Conservation (phyloP, 2,113 vertebrate species). For the Hucho hucho region DNA sequence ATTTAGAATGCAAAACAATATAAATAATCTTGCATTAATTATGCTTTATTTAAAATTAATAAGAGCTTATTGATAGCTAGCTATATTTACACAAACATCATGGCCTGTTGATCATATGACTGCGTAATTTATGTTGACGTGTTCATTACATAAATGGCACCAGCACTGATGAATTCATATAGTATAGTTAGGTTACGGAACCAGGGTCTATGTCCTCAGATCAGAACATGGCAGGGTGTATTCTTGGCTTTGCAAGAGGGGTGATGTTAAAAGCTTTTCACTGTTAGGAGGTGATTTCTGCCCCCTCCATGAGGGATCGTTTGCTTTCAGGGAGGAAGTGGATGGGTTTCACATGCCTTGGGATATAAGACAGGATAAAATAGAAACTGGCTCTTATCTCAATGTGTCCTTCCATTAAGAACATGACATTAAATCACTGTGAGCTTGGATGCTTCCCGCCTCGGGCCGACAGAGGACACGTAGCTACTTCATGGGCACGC, state of each 20-base stretch:
- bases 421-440: constrained; percentile 48
- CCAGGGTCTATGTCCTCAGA: constrained; percentile 1
- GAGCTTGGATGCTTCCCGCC: constrained; percentile 12
- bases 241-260: constrained; percentile 23
- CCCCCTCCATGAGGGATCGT: constrained; percentile 38
- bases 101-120: constrained; percentile 36
- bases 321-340: constrained; percentile 32
- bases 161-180: background rate
- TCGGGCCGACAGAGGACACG: constrained; percentile 40
- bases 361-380: constrained; percentile 15
- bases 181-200: background rate
- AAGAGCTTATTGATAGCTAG: constrained; percentile 34
- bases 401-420: constrained; percentile 36
- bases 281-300: constrained; percentile 46
- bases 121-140: constrained; percentile 42
- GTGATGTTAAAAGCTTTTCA: constrained; percentile 49
- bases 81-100: constrained; percentile 39
- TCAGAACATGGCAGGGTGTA: constrained; percentile 16
- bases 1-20: constrained; percentile 41
- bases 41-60: constrained; percentile 52
- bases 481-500: background rate
- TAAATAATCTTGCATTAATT: constrained; percentile 53
- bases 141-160: constrained; percentile 18
- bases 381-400: constrained; percentile 48
- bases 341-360: constrained; percentile 34